phyloP scores from a whole-genome alignment of 2,888 invertebrate genomes.

The Eupithecia abbreviata region DNA sequence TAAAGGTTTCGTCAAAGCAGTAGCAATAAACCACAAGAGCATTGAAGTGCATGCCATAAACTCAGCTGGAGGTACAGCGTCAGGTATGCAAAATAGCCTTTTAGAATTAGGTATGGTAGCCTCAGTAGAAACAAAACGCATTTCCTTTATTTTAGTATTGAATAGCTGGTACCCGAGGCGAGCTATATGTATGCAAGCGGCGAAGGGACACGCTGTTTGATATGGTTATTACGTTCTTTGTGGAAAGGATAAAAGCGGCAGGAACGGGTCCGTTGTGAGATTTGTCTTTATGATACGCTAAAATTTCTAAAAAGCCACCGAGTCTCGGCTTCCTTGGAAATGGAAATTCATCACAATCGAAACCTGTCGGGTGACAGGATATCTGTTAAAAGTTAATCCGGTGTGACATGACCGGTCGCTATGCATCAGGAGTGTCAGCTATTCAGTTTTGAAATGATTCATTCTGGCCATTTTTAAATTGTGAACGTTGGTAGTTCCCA shows the following conservation, averaged over 20 bases:
- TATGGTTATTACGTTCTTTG: constrained; percentile 84
- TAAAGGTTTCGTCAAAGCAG: constrained; percentile 30
- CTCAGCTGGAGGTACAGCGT: constrained; percentile 51
- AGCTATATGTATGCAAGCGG: constrained; percentile 79
- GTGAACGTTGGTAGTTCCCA: constrained; percentile 28
- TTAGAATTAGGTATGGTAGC: constrained; percentile 71
- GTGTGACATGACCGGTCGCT: constrained; percentile 70
- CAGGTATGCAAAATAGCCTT: constrained; percentile 62
- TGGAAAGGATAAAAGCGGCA: constrained; percentile 74
- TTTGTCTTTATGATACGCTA: constrained; percentile 81
- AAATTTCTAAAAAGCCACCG: constrained; percentile 68
- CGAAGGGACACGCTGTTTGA: constrained; percentile 81
- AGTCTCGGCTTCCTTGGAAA: constrained; percentile 72
- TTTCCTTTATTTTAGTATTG: constrained; percentile 77
- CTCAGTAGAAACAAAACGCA: constrained; percentile 77
- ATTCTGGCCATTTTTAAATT: constrained; percentile 39
- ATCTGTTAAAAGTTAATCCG: constrained; percentile 63
- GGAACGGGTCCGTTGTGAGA: constrained; percentile 67
- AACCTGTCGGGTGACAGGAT: constrained; percentile 68
- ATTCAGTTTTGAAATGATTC: constrained; percentile 60
- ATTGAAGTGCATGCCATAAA: constrained; percentile 33
- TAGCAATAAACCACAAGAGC: constrained; percentile 34
- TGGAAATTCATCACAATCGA: constrained; percentile 68
- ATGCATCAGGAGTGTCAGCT: constrained; percentile 61
- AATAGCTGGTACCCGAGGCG: constrained; percentile 63